Conservation (phyloP, 30 jellyfish, hydroid and myxozoan genomes). For the Aurelia sp. region DNA sequence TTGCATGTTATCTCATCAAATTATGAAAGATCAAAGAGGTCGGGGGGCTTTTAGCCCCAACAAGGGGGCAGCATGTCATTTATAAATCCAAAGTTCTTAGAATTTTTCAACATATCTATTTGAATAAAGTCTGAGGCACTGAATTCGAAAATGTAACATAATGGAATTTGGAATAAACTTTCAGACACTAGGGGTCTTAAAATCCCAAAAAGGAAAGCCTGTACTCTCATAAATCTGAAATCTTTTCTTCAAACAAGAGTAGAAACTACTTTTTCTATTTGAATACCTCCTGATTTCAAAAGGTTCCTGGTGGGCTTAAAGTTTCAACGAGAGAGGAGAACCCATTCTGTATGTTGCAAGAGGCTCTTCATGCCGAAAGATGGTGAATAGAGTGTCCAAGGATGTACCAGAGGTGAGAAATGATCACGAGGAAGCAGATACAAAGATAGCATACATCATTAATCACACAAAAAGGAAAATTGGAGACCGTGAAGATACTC, state of each 20-base stretch:
- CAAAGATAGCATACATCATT: slow-evolving; percentile 46
- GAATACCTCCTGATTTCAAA: too few species aligned
- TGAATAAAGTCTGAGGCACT: slow-evolving; percentile 9
- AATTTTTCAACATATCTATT: slow-evolving; percentile 9
- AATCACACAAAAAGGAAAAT: slow-evolving; percentile 29
- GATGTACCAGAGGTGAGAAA: slow-evolving; percentile 44
- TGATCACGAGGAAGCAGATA: slow-evolving; percentile 56
- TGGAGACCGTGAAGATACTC: slow-evolving; percentile 19
- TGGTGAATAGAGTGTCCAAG: slow-evolving; percentile 24
- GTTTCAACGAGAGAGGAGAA: too few species aligned
- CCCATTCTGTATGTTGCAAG: too few species aligned
- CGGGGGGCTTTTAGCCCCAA: slow-evolving; percentile 7
- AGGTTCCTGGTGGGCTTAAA: too few species aligned
- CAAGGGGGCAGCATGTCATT: slow-evolving; percentile 3
- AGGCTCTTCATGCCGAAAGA: slow-evolving; percentile 24
- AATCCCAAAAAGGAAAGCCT: slow-evolving; percentile 1
- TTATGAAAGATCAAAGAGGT: background rate
- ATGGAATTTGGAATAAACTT: background rate
- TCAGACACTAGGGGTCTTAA: background rate
- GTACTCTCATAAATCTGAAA: background rate
- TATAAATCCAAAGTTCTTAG: background rate
- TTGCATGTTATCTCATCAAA: too few species aligned
- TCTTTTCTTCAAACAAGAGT: background rate
- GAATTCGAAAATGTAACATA: background rate
- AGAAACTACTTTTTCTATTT: background rate